Evolutionary conservation across 1,140 invertebrate species (phyloP).

Genomic region (Ceratosolen solmsi): DNA sequence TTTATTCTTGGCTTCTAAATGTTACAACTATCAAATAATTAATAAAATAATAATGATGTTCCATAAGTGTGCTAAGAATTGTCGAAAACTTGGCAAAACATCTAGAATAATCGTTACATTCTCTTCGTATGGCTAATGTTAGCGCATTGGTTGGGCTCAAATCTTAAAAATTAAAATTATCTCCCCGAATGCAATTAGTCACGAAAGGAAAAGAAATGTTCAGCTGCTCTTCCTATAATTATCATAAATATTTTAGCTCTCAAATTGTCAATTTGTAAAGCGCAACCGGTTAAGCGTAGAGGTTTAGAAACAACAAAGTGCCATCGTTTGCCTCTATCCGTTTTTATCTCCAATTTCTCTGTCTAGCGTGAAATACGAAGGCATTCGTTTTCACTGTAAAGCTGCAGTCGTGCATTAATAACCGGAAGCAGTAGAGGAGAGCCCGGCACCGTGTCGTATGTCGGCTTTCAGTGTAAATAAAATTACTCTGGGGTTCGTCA

Average conservation of each 20-base stretch:
- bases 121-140: too few relatives aligned
- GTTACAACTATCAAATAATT: too few relatives aligned
- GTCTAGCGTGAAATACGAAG: slow-evolving; percentile 18
- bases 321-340: neutral
- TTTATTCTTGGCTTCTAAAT: too few relatives aligned
- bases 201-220: too few relatives aligned
- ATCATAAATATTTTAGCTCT: neutral
- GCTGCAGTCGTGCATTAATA: slow-evolving; percentile 47
- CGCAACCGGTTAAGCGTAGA: neutral
- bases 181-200: too few relatives aligned
- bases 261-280: neutral
- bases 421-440: slow-evolving; percentile 36
- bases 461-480: slow-evolving; percentile 28
- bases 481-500: slow-evolving; percentile 20
- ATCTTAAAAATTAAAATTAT: too few relatives aligned
- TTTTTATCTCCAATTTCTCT: slow-evolving; percentile 18
- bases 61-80: too few relatives aligned
- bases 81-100: too few relatives aligned
- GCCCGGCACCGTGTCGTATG: slow-evolving; percentile 1
- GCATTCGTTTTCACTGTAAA: slow-evolving; percentile 24
- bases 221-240: neutral
- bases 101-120: too few relatives aligned
- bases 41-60: too few relatives aligned
- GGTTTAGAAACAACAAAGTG: neutral
- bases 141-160: too few relatives aligned